Conservation (phyloP, 2,888 invertebrate species). For the Argyra leucocephala region DNA sequence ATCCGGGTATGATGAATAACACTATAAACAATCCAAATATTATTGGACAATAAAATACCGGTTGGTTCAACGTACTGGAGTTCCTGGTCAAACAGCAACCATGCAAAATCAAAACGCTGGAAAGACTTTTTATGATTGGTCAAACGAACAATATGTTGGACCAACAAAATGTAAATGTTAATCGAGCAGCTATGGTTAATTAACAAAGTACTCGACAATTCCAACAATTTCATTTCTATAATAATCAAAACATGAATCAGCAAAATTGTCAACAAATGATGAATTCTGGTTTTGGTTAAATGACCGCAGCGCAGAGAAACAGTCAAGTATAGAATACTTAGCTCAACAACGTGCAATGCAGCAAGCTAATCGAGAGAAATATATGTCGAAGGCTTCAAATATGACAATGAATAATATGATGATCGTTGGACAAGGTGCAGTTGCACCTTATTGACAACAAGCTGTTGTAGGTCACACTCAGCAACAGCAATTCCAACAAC, state of each 20-base stretch:
- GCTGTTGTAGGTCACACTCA: slow-evolving; percentile 37
- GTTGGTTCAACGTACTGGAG: slow-evolving; percentile 26
- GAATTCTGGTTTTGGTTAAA: slow-evolving; percentile 37
- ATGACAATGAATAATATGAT: slow-evolving; percentile 65
- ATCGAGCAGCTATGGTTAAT: slow-evolving; percentile 39
- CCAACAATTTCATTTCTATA: slow-evolving; percentile 56
- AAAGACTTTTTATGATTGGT: slow-evolving; percentile 17
- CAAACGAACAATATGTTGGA: slow-evolving; percentile 34
- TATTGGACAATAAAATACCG: slow-evolving; percentile 28
- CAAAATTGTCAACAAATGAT: slow-evolving; percentile 40
- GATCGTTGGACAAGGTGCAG: slow-evolving; percentile 45
- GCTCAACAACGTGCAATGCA: slow-evolving; percentile 34
- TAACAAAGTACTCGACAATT: slow-evolving; percentile 33
- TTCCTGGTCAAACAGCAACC: slow-evolving; percentile 21
- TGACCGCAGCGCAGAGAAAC: slow-evolving; percentile 36
- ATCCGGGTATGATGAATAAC: slow-evolving; percentile 34
- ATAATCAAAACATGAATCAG: slow-evolving; percentile 46
- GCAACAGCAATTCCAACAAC: slow-evolving; percentile 35
- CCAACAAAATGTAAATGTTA: slow-evolving; percentile 31
- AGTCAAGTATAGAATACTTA: slow-evolving; percentile 39
- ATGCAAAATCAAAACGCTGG: slow-evolving; percentile 26
- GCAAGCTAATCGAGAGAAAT: slow-evolving; percentile 39
- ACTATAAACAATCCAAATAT: slow-evolving; percentile 25
- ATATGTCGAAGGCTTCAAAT: slow-evolving; percentile 60
- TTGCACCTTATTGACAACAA: slow-evolving; percentile 62